These are phyloP conservation scores for Drosophila tsacasi DNA, from an alignment of 1,140 invertebrate genomes.

Conservation along the genomic window DNA sequence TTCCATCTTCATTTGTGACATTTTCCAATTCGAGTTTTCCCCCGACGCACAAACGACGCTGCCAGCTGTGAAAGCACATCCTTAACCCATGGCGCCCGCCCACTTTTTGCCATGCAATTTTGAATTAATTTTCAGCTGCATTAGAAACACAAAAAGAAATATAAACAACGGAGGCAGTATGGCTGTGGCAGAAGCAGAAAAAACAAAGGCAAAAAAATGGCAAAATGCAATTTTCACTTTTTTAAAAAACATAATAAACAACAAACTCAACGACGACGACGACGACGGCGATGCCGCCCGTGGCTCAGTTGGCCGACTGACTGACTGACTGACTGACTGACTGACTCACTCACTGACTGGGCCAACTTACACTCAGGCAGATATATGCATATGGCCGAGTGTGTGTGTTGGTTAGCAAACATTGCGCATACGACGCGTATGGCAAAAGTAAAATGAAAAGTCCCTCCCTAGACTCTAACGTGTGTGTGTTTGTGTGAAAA, in stretches of 20 bases:
- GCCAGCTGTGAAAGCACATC: conserved; percentile 26
- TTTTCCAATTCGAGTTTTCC: conserved; percentile 3
- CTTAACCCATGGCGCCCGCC: conserved; percentile 15
- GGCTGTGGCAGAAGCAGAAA: background rate
- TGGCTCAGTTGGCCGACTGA: conserved; percentile 54
- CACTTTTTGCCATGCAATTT: conserved; percentile 31
- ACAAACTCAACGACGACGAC: conserved; percentile 20
- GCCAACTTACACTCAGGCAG: conserved; percentile 34
- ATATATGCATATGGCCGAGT: conserved; percentile 23
- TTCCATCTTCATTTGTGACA: conserved; percentile 2
- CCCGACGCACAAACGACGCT: background rate
- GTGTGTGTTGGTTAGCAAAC: conserved; percentile 58
- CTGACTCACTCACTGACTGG: conserved; percentile 57
- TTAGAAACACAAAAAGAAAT: conserved; percentile 49
- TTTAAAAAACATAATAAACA: conserved; percentile 57
- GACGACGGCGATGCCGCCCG: conserved; percentile 19
- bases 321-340: conserved; percentile 31
- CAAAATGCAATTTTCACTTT: conserved; percentile 82
- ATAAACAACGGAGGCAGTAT: background rate
- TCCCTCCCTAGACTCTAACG: conserved; percentile 27
- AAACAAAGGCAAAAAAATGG: conserved; percentile 5
- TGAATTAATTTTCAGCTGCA: conserved; percentile 67
- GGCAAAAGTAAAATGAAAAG: conserved; percentile 72
- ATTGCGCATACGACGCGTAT: conserved; percentile 76
- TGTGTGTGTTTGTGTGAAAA: conserved; percentile 55